phyloP scores from a whole-genome alignment of 2,888 invertebrate genomes.

The Pediacus dermestoides region DNA sequence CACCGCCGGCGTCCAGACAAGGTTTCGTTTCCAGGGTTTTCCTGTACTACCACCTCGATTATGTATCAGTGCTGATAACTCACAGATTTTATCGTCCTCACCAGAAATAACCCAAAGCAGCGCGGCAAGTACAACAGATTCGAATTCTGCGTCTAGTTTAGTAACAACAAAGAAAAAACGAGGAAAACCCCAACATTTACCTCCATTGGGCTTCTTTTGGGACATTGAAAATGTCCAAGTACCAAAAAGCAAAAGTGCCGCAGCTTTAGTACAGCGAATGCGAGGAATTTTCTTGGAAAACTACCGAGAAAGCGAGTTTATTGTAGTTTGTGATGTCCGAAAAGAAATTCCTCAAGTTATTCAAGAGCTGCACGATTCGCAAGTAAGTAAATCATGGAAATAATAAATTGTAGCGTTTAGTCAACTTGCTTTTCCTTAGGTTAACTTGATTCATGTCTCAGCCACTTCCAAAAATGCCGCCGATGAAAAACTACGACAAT shows the following conservation, averaged over 20 bases:
- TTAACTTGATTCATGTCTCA: constrained; percentile 81
- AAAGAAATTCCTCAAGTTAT: constrained; percentile 74
- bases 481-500: constrained; percentile 83
- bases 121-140: too few relatives aligned
- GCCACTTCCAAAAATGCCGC: constrained; percentile 85
- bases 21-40: too few relatives aligned
- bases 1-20: too few relatives aligned
- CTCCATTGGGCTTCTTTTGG: constrained; percentile 87
- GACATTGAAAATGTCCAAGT: constrained; percentile 90
- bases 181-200: too few relatives aligned
- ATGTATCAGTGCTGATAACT: too few relatives aligned
- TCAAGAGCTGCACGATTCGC: constrained; percentile 79
- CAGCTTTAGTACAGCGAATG: constrained; percentile 72
- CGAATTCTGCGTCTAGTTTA: too few relatives aligned
- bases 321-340: constrained; percentile 84
- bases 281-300: constrained; percentile 72
- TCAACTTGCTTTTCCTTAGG: too few relatives aligned
- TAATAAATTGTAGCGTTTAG: too few relatives aligned
- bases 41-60: too few relatives aligned
- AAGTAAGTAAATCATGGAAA: constrained; percentile 57
- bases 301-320: constrained; percentile 80
- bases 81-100: too few relatives aligned
- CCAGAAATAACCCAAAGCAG: too few relatives aligned
- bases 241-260: constrained; percentile 76
- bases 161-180: too few relatives aligned